These are phyloP conservation scores for Varecia variegata DNA, from an alignment of 2,797 vertebrate species.

Conservation along the genomic window DNA sequence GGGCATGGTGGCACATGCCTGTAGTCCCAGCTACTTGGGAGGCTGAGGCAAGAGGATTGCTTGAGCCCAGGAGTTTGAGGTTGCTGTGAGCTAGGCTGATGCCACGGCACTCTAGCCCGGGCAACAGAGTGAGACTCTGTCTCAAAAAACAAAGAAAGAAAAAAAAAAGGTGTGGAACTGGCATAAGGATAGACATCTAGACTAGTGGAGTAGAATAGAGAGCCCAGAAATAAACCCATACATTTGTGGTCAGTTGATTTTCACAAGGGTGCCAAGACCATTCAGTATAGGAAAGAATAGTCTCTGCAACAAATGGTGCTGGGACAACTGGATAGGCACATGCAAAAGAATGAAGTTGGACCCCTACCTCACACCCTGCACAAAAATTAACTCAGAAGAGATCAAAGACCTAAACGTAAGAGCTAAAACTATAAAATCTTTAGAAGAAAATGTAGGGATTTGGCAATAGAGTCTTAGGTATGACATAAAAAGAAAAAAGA, in stretches of 20 bases:
- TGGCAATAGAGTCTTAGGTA: background rate
- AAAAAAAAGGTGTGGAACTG: background rate
- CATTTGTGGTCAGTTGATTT: background rate
- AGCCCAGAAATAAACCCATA: background rate
- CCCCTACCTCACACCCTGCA: background rate
- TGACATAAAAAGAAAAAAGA: background rate
- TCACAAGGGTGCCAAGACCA: background rate
- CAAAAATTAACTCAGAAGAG: constrained; percentile 3
- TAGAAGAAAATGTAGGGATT: background rate
- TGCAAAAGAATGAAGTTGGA: background rate
- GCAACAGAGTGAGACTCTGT: no score
- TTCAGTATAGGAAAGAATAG: background rate
- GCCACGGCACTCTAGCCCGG: no score
- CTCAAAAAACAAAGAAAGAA: no score
- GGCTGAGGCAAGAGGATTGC: no score
- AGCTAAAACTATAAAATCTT: background rate
- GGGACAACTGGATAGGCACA: background rate
- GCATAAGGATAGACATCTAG: background rate
- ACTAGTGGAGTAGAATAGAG: background rate
- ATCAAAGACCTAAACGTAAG: background rate
- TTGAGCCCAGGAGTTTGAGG: no score
- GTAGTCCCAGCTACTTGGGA: no score
- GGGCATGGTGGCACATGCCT: no score
- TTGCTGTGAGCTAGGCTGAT: no score
- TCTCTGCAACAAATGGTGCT: background rate